Base-by-base conservation (phyloP, 1,140 invertebrate species). In the Listronotus bonariensis region DNA sequence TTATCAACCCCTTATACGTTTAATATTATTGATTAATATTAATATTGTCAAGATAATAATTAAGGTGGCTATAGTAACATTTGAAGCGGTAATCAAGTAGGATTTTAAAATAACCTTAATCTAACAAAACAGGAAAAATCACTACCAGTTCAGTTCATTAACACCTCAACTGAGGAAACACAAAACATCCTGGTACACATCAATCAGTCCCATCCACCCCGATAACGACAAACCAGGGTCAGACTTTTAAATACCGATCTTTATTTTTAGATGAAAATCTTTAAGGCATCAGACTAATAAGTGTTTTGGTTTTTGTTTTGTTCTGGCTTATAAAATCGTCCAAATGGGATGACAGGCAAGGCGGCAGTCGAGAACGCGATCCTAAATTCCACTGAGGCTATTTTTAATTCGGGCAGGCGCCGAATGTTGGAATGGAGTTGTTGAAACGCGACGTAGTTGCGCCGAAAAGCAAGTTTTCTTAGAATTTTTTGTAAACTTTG, bases 401-500 rank as follows among this genome's bases (percentile, higher is more conserved):
- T 61, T 61, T 61, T 61, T 61, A 61, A 61, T 31, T 52, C 20
- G 42, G 10, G 10, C 43, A 52, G 58, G 58, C 58, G 58, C 58
- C 58, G 56, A 46, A 59, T 38, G 43, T 36, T 59, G 43, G 56
- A 49, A 36, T 11, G 26, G 32, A 48, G 45, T 26, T 36, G 17
- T 43, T 31, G 41, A 45, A 54, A 18, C 3, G 32, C 11, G 14
- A 34, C 40, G 32, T 26, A 49, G 34, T 32, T 26, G 12, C 45
- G 15, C 31, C 46, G 48, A 61, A 61, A 51, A 32, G 7, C 48
- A 4, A 31, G 40, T 52, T 52, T 61, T 61, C 58, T 34, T 32
- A 32, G 58, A 61, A 61, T 34, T 42, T 61, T 61, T 61, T 42
- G 58, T 61, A 61, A 61, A 61, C 58, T 61, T 48, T 36, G 32